These are phyloP conservation scores for Celastrina argiolus DNA, from an alignment of 2,888 invertebrate genomes.

Conservation along the genomic window DNA sequence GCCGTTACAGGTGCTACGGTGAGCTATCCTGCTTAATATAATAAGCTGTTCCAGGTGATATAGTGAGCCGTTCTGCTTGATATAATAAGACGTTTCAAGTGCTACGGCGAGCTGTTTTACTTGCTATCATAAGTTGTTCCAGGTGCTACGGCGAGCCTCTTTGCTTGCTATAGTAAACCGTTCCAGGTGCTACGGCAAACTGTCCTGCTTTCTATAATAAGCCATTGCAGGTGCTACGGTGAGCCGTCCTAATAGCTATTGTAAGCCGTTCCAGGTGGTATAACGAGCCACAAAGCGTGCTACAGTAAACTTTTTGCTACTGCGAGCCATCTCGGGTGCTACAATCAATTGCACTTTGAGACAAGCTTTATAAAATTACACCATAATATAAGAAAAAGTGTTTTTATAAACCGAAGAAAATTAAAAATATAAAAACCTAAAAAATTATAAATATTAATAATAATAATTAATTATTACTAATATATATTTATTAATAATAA, in stretches of 20 bases:
- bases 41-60: background rate
- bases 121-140: background rate
- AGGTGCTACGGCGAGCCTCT: background rate
- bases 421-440: too few relatives aligned
- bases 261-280: background rate
- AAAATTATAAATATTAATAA: too few relatives aligned
- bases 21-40: background rate
- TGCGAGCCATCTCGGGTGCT: background rate
- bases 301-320: background rate
- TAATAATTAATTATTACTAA: too few relatives aligned
- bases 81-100: background rate
- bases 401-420: too few relatives aligned
- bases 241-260: background rate
- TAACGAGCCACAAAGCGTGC: background rate
- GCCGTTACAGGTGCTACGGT: background rate
- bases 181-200: background rate
- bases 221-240: background rate
- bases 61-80: background rate
- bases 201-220: background rate
- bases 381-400: too few relatives aligned
- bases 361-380: too few relatives aligned
- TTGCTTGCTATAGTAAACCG: background rate
- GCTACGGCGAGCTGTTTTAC: background rate
- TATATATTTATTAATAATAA: too few relatives aligned
- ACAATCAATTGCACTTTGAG: background rate